Percentiles rank a stretch among this genome's conserved stretches.
Evolutionary conservation across 2,113 vertebrate species (phyloP).

Genomic region (Dasyprocta punctata): DNA sequence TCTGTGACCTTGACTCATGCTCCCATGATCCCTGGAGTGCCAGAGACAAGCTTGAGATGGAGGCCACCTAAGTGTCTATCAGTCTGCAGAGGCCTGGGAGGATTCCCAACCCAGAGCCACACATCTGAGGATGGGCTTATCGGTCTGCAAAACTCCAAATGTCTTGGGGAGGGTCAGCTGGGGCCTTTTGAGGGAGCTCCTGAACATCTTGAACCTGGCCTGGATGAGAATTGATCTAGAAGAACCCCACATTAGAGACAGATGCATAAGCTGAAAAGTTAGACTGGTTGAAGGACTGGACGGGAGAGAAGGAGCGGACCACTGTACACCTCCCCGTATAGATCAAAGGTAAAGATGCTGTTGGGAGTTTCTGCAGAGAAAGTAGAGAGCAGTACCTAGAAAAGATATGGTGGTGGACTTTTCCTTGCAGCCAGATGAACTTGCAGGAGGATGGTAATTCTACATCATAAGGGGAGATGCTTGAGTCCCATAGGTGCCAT

Average conservation of each 20-base stretch:
- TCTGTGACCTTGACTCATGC: neutral
- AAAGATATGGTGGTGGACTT: neutral
- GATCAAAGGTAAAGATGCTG: neutral
- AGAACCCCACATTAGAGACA: neutral
- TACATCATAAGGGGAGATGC: neutral
- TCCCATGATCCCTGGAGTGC: neutral
- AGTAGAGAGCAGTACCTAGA: neutral
- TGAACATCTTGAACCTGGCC: neutral
- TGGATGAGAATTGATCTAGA: neutral
- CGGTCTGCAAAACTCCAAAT: neutral
- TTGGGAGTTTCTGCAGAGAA: neutral
- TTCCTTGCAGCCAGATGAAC: neutral
- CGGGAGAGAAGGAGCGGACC: neutral
- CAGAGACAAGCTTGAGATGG: neutral
- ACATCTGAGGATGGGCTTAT: neutral
- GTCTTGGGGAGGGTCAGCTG: neutral
- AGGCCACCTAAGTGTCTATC: neutral
- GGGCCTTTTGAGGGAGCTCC: neutral
- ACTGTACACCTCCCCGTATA: neutral
- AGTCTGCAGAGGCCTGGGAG: neutral
- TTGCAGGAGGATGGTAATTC: neutral
- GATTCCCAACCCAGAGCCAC: neutral
- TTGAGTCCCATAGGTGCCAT: neutral
- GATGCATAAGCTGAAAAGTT: neutral
- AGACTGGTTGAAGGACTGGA: neutral